These are phyloP conservation scores for Amphipyra tragopoginis DNA, from an alignment of 2,888 invertebrate species.

Conservation along the genomic window DNA sequence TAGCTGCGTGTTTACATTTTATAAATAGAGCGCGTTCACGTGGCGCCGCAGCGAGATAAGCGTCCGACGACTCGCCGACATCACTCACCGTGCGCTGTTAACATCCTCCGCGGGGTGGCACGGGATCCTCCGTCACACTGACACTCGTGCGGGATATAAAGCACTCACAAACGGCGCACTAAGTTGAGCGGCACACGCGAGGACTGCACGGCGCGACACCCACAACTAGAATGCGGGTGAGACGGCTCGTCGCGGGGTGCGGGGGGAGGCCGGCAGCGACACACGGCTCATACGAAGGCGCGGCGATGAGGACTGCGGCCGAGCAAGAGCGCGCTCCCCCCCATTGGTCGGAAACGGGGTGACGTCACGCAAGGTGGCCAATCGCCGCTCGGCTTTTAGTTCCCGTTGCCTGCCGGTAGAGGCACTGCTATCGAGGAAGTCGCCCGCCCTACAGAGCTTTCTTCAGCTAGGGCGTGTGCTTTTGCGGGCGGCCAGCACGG, in stretches of 20 bases:
- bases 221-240: constrained; percentile 89
- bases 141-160: constrained; percentile 87
- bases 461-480: constrained; percentile 87
- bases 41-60: constrained; percentile 83
- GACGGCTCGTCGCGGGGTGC: constrained; percentile 80
- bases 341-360: constrained; percentile 81
- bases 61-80: constrained; percentile 71
- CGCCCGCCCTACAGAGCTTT: constrained; percentile 88
- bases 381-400: constrained; percentile 72
- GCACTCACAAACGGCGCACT: constrained; percentile 90
- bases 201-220: constrained; percentile 89
- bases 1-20: constrained; percentile 88
- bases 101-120: constrained; percentile 87
- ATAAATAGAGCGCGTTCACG: constrained; percentile 88
- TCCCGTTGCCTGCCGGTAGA: constrained; percentile 71
- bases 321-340: constrained; percentile 78
- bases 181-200: constrained; percentile 87
- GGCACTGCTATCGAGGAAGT: constrained; percentile 81
- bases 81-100: constrained; percentile 89
- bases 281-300: constrained; percentile 88
- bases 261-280: constrained; percentile 81
- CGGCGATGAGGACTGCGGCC: constrained; percentile 88
- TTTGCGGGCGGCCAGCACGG: constrained; percentile 78
- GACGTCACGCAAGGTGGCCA: constrained; percentile 84
- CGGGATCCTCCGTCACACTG: constrained; percentile 86